Evolutionary conservation across 2,888 invertebrate genomes (phyloP), one percentile per base, ranked within the genome.

Genomic region (Pomacea canaliculata): DNA sequence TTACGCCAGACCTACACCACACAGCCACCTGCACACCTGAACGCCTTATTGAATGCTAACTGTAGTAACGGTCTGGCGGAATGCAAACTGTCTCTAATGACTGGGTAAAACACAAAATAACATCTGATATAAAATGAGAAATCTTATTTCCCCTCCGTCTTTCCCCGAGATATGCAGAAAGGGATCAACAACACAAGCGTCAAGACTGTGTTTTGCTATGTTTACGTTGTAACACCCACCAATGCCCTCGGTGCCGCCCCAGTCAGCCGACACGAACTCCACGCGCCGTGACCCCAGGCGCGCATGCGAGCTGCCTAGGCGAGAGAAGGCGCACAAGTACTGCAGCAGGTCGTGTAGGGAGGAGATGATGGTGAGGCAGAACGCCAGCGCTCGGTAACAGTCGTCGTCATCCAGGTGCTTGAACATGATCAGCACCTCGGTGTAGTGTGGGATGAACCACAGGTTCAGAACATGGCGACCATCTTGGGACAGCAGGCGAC

Each of bases 371-470:
- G 80, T 76, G 68, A 90, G 81, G 48, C 84, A 83, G 76, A 84
- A 80, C 37, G 81, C 78, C 59, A 91, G 82, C 0, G 89, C 88
- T 27, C 79, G 72, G 5, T 83, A 79, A 82, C 89, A 88, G 18
- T 80, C 75, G 10, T 83, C 83, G 62, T 89, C 88, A 56, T 86
- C 85, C 69, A 89, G 79, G 19, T 84, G 85, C 74, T 89, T 89
- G 83, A 87, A 90, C 85, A 90, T 85, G 70, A 86, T 82, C 70
- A 91, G 82, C 9, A 88, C 80, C 79, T 91, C 90, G 0, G 86
- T 83, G 81, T 87, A 84, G 80, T 91, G 90, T 0, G 91, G 91
- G 48, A 91, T 85, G 77, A 90, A 91, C 90, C 91, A 91, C 49
- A 91, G 82, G 82, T 91, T 91, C 69, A 90, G 81, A 12, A 91